These are phyloP conservation scores for Brachypterus glaber DNA, from an alignment of 2,888 invertebrate genomes.

Conservation along the genomic window DNA sequence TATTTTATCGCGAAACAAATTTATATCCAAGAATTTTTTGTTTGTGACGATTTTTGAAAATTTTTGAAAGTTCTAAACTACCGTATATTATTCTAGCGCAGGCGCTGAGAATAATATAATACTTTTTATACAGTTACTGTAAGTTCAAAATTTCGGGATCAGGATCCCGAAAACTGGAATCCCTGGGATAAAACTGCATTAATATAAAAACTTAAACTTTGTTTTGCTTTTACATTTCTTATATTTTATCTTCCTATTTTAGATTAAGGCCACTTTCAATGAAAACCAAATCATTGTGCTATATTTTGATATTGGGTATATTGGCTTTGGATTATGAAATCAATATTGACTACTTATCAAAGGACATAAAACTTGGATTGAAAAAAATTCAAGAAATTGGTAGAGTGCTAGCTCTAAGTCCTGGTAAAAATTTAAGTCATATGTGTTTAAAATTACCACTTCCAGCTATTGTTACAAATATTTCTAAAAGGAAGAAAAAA, in stretches of 20 bases:
- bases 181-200: too few species aligned
- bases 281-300: slow-evolving; percentile 36
- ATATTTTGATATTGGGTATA: slow-evolving; percentile 33
- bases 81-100: too few species aligned
- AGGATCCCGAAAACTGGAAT: not conserved
- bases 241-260: slow-evolving; percentile 21
- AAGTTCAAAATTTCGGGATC: too few species aligned
- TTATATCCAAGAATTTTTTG: too few species aligned
- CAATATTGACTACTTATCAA: slow-evolving; percentile 29
- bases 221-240: slow-evolving; percentile 3
- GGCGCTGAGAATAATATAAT: too few species aligned
- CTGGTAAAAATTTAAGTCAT: slow-evolving; percentile 22
- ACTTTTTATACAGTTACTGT: not conserved
- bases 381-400: slow-evolving; percentile 34
- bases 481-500: slow-evolving; percentile 24
- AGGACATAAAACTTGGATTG: slow-evolving; percentile 30
- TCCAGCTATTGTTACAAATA: slow-evolving; percentile 27
- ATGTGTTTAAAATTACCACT: slow-evolving; percentile 31
- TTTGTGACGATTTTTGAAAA: too few species aligned
- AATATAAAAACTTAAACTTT: too few species aligned
- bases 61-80: too few species aligned
- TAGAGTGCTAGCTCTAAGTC: slow-evolving; percentile 31
- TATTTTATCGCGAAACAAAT: too few species aligned
- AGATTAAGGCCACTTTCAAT: slow-evolving; percentile 34
- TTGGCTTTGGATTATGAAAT: slow-evolving; percentile 31